Conservation (phyloP, 2,113 vertebrate genomes). For the Aythya baeri region DNA sequence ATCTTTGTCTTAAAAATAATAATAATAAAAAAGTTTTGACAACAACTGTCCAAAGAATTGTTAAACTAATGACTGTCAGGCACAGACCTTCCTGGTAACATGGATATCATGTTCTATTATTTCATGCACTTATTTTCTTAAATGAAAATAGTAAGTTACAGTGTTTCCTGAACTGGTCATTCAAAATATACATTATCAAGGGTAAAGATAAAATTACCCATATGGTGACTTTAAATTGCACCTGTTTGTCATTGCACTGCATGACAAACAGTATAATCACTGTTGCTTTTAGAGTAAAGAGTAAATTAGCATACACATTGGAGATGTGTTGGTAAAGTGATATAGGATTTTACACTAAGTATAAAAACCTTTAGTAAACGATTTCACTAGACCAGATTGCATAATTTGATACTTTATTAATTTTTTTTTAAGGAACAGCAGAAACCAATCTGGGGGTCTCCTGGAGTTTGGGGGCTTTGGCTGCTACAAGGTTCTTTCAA, state of each 20-base stretch:
- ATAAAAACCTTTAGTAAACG: slow-evolving; percentile 20
- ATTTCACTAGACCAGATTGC: not conserved
- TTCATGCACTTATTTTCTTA: slow-evolving; percentile 51
- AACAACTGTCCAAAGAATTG: slow-evolving; percentile 36
- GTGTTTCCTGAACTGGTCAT: slow-evolving; percentile 68
- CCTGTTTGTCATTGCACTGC: not conserved
- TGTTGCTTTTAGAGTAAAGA: slow-evolving; percentile 36
- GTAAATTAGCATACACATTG: not conserved
- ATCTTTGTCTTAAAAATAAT: not conserved
- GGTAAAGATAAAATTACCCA: slow-evolving; percentile 59
- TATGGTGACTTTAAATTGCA: slow-evolving; percentile 45
- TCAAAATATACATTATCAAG: slow-evolving; percentile 71
- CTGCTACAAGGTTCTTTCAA: not conserved
- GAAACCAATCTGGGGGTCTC: not conserved
- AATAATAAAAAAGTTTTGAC: not conserved
- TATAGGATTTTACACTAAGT: not conserved
- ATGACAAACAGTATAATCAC: slow-evolving; percentile 51
- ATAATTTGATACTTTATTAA: not conserved
- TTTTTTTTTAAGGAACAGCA: not conserved
- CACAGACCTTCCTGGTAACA: slow-evolving; percentile 56
- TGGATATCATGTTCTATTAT: slow-evolving; percentile 51
- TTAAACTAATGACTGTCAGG: slow-evolving; percentile 55
- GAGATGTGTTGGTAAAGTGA: not conserved
- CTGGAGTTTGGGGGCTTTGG: not conserved
- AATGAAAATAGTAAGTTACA: slow-evolving; percentile 73